Conservation (phyloP, 2,113 vertebrate species). For the Mobula birostris region DNA sequence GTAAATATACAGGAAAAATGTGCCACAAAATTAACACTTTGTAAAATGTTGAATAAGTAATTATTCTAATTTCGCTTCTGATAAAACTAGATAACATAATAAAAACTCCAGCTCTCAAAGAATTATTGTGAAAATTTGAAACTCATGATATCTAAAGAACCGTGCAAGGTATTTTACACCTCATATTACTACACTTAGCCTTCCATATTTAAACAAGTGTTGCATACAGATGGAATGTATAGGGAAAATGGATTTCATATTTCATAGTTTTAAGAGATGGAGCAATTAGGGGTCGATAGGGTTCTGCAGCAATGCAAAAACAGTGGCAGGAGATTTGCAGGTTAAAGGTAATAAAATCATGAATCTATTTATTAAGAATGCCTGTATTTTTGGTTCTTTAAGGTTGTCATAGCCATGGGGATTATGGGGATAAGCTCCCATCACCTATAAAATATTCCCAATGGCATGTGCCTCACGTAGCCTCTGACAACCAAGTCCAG, state of each 20-base stretch:
- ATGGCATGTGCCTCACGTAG: no score
- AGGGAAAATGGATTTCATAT: not conserved
- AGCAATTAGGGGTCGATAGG: not conserved
- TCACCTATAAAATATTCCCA: no score
- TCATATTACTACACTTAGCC: not conserved
- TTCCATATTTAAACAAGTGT: not conserved
- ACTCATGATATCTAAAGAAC: not conserved
- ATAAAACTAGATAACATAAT: not conserved
- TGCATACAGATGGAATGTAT: not conserved
- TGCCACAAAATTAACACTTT: not conserved
- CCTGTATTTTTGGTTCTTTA: no score
- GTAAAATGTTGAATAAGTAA: not conserved
- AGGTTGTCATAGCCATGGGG: no score
- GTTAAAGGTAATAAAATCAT: not conserved
- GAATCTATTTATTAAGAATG: not conserved
- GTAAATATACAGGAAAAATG: not conserved
- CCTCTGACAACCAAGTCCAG: no score
- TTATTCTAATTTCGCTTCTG: not conserved
- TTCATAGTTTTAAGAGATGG: not conserved
- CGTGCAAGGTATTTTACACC: not conserved
- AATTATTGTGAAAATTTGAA: not conserved
- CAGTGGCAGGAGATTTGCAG: not conserved
- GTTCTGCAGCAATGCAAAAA: not conserved
- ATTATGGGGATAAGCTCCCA: no score
- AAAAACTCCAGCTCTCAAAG: not conserved